Conservation (phyloP, 64 coral and sea anemone genomes). For the Hydrozoanthus tunicans region DNA sequence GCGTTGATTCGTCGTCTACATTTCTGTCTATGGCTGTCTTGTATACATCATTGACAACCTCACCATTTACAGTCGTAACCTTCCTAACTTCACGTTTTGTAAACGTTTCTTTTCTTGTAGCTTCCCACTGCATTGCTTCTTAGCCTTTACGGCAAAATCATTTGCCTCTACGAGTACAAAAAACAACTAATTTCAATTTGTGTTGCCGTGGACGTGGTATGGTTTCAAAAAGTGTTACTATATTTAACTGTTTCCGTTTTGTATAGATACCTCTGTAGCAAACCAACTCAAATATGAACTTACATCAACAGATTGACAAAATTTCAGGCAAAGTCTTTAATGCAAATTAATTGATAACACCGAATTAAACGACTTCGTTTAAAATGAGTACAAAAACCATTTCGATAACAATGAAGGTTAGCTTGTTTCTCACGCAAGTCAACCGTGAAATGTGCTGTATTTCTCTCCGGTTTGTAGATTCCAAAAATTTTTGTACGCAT, state of each 20-base stretch:
- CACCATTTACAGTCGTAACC: slow-evolving; percentile 71
- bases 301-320: background rate
- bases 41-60: slow-evolving; percentile 59
- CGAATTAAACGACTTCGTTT: slow-evolving; percentile 17
- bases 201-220: background rate
- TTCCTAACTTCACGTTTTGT: slow-evolving; percentile 78
- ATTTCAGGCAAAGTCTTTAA: background rate
- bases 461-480: background rate
- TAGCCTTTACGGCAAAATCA: background rate
- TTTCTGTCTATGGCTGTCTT: slow-evolving; percentile 49
- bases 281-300: background rate
- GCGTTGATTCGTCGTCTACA: slow-evolving; percentile 40
- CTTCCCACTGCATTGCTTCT: slow-evolving; percentile 31
- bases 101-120: slow-evolving; percentile 62
- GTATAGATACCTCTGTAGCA: background rate
- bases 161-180: slow-evolving; percentile 10
- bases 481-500: background rate
- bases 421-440: background rate
- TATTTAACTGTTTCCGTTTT: background rate
- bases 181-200: background rate
- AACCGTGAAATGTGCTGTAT: slow-evolving; percentile 38
- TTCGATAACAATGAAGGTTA: background rate
- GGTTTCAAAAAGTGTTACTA: background rate
- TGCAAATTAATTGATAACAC: background rate
- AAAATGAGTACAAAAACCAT: background rate